Percentiles rank a stretch among this genome's conserved stretches.
phyloP scores from a whole-genome alignment of 2,888 invertebrate genomes.

The Dicyrtoma fusca region DNA sequence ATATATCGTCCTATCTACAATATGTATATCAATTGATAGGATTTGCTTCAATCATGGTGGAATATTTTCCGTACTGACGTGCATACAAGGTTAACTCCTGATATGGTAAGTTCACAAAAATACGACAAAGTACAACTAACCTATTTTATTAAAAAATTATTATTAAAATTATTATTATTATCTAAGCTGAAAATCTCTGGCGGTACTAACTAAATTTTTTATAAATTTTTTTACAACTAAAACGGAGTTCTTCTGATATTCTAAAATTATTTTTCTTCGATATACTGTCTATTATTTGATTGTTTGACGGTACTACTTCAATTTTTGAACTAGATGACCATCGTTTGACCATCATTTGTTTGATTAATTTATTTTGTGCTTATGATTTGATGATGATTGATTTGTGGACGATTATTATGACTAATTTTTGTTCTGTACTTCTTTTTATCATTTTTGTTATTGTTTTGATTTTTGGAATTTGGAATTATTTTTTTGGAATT shows the following conservation, averaged over 20 bases:
- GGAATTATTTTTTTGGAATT: slow-evolving; percentile 14
- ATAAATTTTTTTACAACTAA: neutral
- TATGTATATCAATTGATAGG: slow-evolving; percentile 36
- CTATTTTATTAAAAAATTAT: neutral
- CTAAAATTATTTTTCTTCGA: neutral
- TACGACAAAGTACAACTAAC: neutral
- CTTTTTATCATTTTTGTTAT: slow-evolving; percentile 20
- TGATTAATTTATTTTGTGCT: neutral
- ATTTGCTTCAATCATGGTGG: slow-evolving; percentile 91
- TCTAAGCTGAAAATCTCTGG: too few species aligned
- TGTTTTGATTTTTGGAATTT: slow-evolving; percentile 22
- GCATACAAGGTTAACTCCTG: slow-evolving; percentile 73
- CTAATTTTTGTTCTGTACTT: neutral
- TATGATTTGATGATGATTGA: too few species aligned
- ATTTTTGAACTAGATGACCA: too few species aligned
- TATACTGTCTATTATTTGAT: neutral
- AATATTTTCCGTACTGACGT: slow-evolving; percentile 83
- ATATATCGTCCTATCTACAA: too few species aligned
- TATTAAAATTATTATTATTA: neutral
- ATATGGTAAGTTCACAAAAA: slow-evolving; percentile 69
- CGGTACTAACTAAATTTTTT: neutral
- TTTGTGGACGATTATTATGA: too few species aligned
- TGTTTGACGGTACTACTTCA: neutral
- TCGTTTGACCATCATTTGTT: slow-evolving; percentile 3
- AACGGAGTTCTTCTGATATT: neutral